These are phyloP conservation scores for Alosa sapidissima DNA, from an alignment of 2,797 vertebrate genomes.

Conservation along the genomic window DNA sequence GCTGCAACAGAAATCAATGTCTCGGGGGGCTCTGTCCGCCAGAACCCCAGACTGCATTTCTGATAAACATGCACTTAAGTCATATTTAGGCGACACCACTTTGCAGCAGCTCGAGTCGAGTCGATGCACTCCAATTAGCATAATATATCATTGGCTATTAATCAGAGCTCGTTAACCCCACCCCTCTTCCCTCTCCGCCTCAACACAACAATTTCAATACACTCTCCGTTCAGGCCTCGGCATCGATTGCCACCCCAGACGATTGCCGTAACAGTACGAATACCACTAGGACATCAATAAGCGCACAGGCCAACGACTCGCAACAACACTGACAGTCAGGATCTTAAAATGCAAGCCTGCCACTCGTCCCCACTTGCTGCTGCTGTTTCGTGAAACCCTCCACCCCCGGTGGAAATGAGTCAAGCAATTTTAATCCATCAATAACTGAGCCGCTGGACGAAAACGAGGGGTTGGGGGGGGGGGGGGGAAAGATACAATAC, in stretches of 20 bases:
- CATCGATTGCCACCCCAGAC: slow-evolving; percentile 49
- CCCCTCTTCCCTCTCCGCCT: not conserved
- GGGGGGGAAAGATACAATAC: slow-evolving; percentile 57
- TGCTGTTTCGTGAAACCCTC: slow-evolving; percentile 49
- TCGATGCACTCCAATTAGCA: slow-evolving; percentile 1
- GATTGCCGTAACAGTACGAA: slow-evolving; percentile 39
- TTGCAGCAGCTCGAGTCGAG: not conserved
- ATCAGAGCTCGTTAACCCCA: not conserved
- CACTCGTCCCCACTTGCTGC: not conserved
- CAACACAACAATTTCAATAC: slow-evolving; percentile 43
- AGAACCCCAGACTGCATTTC: not conserved
- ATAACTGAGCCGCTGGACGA: slow-evolving; percentile 40
- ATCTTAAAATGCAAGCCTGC: slow-evolving; percentile 46
- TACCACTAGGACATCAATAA: slow-evolving; percentile 53
- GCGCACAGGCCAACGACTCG: slow-evolving; percentile 39
- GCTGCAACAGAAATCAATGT: not conserved
- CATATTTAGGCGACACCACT: slow-evolving; percentile 3
- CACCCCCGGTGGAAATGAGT: slow-evolving; percentile 55
- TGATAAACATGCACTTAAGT: slow-evolving; percentile 14
- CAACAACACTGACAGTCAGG: slow-evolving; percentile 42
- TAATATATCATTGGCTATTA: not conserved
- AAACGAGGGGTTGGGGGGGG: not conserved
- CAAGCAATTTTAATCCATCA: slow-evolving; percentile 59
- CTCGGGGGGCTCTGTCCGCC: not conserved
- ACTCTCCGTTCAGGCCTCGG: slow-evolving; percentile 28